phyloP scores from a whole-genome alignment of 2,888 invertebrate genomes.

The Eupithecia subfuscata region DNA sequence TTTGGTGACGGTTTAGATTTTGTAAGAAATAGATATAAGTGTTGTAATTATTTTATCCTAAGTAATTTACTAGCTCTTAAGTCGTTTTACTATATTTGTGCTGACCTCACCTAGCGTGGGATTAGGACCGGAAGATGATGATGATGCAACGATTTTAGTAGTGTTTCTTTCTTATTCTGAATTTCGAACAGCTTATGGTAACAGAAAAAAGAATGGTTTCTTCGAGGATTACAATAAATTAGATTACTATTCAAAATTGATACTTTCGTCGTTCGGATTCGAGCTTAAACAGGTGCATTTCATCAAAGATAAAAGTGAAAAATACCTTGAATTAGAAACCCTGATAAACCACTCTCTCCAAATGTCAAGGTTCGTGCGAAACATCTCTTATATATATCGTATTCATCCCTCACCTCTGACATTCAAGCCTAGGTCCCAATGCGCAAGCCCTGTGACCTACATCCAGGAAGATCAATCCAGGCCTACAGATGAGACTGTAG shows the following conservation, averaged over 20 bases:
- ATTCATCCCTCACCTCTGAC: constrained; percentile 22
- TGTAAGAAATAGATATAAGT: no score
- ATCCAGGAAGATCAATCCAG: constrained; percentile 63
- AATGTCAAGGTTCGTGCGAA: background rate
- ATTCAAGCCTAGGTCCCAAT: constrained; percentile 33
- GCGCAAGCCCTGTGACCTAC: constrained; percentile 49
- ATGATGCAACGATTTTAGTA: background rate
- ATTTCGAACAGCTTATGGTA: background rate
- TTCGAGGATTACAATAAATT: background rate
- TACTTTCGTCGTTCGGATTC: background rate
- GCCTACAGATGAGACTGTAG: constrained; percentile 25
- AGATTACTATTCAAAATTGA: background rate
- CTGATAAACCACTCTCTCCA: background rate
- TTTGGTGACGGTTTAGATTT: no score
- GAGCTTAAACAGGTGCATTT: background rate
- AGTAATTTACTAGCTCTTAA: no score
- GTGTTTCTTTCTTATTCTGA: background rate
- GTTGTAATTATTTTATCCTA: no score
- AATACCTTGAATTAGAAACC: background rate
- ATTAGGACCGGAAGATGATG: no score
- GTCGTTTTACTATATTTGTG: no score
- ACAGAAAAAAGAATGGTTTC: background rate
- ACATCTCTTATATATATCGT: background rate
- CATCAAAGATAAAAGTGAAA: background rate
- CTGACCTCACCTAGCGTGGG: no score